Conservation (phyloP, 2,888 invertebrate species). For the Ametastegia equiseti region DNA sequence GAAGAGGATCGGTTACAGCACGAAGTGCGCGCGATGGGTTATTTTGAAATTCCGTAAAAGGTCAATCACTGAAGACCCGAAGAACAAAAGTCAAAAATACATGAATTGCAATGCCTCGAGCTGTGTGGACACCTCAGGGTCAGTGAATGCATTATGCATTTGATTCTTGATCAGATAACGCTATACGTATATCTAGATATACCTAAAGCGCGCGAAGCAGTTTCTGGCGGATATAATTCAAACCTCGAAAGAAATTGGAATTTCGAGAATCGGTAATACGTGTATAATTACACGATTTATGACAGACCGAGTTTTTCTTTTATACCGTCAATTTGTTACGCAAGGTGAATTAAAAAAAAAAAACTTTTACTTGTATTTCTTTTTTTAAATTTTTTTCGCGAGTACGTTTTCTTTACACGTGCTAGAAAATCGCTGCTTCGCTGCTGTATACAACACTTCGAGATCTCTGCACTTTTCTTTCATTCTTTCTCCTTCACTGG, state of each 20-base stretch:
- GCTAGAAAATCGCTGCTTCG: neutral
- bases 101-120: neutral
- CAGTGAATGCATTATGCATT: conserved; percentile 22
- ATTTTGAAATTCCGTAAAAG: conserved; percentile 27
- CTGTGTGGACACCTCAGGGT: neutral
- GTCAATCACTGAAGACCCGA: conserved; percentile 28
- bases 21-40: neutral
- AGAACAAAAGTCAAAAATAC: conserved; percentile 3
- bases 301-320: neutral
- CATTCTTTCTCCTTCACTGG: conserved; percentile 15
- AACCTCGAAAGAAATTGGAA: neutral
- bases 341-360: neutral
- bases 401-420: neutral
- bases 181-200: neutral
- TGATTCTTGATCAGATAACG: conserved; percentile 25
- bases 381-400: neutral
- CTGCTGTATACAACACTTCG: neutral
- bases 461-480: conserved; percentile 18
- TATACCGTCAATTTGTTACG: neutral
- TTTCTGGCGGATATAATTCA: neutral
- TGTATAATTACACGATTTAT: no score
- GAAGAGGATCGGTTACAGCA: neutral
- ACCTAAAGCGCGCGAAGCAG: neutral
- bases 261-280: neutral
- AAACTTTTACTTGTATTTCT: neutral